Evolutionary conservation across 2,797 vertebrate species (phyloP).

Genomic region (Hoplostethus atlanticus): DNA sequence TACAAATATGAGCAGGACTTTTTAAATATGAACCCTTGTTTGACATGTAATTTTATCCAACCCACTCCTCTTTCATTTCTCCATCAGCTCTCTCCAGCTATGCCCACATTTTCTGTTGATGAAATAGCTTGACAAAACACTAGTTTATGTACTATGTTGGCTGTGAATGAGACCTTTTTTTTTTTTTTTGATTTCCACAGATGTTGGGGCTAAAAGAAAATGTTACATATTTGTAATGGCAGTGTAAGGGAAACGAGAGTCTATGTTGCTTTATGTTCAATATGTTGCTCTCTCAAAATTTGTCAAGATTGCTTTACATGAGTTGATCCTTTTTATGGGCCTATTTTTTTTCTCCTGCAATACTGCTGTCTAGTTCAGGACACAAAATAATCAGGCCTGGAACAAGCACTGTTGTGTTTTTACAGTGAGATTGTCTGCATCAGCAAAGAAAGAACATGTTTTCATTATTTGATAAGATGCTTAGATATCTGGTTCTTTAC

Average conservation of each 20-base stretch:
- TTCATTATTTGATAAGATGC: conserved; percentile 78
- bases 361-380: conserved; percentile 61
- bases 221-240: conserved; percentile 56
- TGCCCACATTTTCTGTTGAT: conserved; percentile 81
- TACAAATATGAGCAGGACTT: conserved; percentile 87
- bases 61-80: conserved; percentile 87
- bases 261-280: conserved; percentile 26
- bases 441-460: conserved; percentile 63
- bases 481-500: conserved; percentile 70
- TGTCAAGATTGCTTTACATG: conserved; percentile 73
- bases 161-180: conserved; percentile 62
- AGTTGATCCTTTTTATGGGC: conserved; percentile 65
- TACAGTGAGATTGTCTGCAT: conserved; percentile 65
- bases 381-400: conserved; percentile 78
- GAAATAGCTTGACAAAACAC: conserved; percentile 83
- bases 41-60: conserved; percentile 89
- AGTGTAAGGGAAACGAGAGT: conserved; percentile 37
- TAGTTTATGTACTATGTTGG: conserved; percentile 74
- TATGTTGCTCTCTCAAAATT: conserved; percentile 68
- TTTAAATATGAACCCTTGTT: conserved; percentile 88
- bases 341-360: conserved; percentile 44
- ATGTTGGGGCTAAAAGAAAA: conserved; percentile 75
- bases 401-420: conserved; percentile 67
- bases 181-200: conserved; percentile 57
- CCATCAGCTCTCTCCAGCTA: conserved; percentile 81